Evolutionary conservation across 2,888 invertebrate genomes (phyloP).

Genomic region (Hartigia nigra): DNA sequence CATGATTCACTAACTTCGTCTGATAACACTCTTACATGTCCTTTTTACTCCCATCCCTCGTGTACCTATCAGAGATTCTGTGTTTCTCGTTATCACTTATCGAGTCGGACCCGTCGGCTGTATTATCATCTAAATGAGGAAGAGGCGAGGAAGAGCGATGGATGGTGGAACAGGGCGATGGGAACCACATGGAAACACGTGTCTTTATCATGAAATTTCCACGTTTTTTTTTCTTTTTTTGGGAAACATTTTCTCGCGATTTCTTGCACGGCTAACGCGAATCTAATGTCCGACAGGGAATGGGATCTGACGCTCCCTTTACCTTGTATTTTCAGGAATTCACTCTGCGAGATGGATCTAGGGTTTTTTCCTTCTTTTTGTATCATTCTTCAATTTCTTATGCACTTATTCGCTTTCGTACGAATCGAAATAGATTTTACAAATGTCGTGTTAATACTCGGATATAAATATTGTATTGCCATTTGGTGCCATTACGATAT

Average conservation of each 20-base stretch:
- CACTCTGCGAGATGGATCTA: not conserved
- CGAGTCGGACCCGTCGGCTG: not conserved
- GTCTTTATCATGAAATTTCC: slow-evolving; percentile 11
- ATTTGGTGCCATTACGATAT: not conserved
- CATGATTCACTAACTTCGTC: not conserved
- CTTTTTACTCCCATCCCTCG: not conserved
- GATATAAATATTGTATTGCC: not conserved
- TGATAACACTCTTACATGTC: not conserved
- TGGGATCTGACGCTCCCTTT: not conserved
- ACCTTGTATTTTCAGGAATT: not conserved
- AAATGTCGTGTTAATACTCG: not conserved
- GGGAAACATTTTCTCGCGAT: slow-evolving; percentile 1
- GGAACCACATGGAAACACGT: not conserved
- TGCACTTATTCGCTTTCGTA: not conserved
- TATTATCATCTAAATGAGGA: slow-evolving; percentile 21
- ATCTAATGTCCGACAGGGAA: slow-evolving; percentile 31
- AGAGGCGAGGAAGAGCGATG: slow-evolving; percentile 1
- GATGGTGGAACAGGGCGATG: not conserved
- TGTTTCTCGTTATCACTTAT: not conserved
- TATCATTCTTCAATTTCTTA: not conserved
- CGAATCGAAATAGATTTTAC: not conserved
- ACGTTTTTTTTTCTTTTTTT: slow-evolving; percentile 6
- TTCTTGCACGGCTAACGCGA: slow-evolving; percentile 34
- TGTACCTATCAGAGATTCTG: not conserved
- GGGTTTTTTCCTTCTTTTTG: not conserved